Conservation (phyloP, 2,113 vertebrate genomes). For the Aphelocoma coerulescens region DNA sequence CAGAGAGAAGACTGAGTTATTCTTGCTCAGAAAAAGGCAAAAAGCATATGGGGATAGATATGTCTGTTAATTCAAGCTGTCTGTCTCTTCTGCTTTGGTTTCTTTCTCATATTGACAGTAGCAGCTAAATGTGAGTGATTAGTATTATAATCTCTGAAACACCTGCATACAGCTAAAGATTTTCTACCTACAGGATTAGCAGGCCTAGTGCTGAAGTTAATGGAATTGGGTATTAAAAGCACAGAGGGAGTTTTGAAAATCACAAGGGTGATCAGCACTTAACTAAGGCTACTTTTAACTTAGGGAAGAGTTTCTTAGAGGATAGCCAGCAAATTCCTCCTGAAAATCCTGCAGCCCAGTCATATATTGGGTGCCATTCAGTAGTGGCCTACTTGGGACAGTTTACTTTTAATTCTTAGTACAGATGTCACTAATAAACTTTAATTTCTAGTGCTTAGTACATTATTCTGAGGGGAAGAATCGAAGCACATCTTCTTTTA, state of each 20-base stretch:
- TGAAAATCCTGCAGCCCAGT: neutral
- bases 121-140: neutral
- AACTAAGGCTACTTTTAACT: neutral
- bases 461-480: neutral
- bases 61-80: neutral
- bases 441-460: neutral
- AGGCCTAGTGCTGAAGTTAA: neutral
- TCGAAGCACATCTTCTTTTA: neutral
- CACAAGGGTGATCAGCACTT: neutral
- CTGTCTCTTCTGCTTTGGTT: neutral
- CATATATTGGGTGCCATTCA: neutral
- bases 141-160: neutral
- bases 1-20: neutral
- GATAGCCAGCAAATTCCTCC: neutral
- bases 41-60: neutral
- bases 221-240: conserved; percentile 19
- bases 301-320: neutral
- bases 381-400: neutral
- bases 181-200: conserved; percentile 12
- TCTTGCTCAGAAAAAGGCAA: neutral
- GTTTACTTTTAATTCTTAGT: neutral
- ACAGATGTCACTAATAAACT: neutral
- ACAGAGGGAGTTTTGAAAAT: conserved; percentile 13
- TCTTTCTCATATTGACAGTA: neutral
- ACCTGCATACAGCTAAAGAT: neutral